Conservation (phyloP, 2,888 invertebrate genomes). For the Chalcis sispes region DNA sequence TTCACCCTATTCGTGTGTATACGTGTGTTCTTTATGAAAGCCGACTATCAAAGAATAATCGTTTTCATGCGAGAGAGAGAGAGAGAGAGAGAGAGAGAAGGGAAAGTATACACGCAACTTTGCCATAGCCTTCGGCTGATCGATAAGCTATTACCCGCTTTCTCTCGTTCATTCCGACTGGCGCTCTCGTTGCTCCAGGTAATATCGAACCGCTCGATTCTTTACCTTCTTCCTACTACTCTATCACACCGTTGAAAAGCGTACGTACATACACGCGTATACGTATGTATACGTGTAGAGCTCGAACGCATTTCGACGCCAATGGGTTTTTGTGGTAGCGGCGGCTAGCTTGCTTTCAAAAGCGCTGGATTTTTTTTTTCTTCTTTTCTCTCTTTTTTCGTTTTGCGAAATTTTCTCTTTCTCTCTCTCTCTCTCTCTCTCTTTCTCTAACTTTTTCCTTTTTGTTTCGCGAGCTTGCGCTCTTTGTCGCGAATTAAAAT, state of each 20-base stretch:
- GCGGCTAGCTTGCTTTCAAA: slow-evolving; percentile 8
- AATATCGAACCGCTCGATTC: slow-evolving; percentile 9
- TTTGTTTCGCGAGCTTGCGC: no score
- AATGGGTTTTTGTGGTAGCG: slow-evolving; percentile 11
- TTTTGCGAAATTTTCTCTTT: no score
- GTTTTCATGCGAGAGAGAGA: slow-evolving; percentile 37
- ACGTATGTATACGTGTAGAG: background rate
- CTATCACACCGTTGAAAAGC: background rate
- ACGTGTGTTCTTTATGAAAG: slow-evolving; percentile 45
- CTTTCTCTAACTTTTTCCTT: no score
- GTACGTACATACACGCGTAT: background rate
- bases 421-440: no score
- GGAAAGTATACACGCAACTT: no score
- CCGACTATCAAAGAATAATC: slow-evolving; percentile 59
- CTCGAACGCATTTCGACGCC: slow-evolving; percentile 30
- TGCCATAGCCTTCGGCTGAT: slow-evolving; percentile 58
- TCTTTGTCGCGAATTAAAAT: slow-evolving; percentile 22
- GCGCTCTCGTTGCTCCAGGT: background rate
- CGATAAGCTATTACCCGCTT: slow-evolving; percentile 61
- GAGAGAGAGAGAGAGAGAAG: no score
- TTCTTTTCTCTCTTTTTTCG: background rate
- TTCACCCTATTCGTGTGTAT: background rate
- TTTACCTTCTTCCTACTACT: slow-evolving; percentile 25
- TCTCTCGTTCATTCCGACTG: slow-evolving; percentile 10
- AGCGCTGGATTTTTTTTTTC: background rate